These are phyloP conservation scores for Tetragnatha montana DNA, from an alignment of 2,888 invertebrate species.

Conservation along the genomic window DNA sequence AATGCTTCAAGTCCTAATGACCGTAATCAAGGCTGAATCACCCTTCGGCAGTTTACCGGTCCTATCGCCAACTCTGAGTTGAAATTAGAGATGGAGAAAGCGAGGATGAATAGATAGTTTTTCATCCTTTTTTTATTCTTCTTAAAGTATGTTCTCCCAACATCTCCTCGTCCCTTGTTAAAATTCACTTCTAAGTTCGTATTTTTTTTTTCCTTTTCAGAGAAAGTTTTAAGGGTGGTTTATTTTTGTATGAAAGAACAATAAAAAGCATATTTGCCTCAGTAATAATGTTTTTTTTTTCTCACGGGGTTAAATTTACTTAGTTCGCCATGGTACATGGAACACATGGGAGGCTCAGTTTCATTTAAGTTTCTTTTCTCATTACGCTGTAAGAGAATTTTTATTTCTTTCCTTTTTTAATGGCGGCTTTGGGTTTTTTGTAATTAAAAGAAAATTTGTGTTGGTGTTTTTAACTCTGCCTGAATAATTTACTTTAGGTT, in stretches of 20 bases:
- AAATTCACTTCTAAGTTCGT: not conserved
- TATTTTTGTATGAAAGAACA: not conserved
- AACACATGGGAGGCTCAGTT: not conserved
- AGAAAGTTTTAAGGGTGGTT: not conserved
- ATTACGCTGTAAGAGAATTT: not conserved
- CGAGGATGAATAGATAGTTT: not conserved
- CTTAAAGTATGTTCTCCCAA: not conserved
- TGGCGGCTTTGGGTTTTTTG: not conserved
- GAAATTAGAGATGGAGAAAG: conserved; percentile 29
- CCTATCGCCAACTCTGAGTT: not conserved
- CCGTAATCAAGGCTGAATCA: conserved; percentile 44
- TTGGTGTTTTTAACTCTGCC: not conserved
- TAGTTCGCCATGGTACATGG: not conserved
- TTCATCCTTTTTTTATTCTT: not conserved
- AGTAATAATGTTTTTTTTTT: not conserved
- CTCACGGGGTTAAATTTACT: conserved; percentile 15
- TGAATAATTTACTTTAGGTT: not conserved
- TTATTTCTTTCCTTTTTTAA: not conserved
- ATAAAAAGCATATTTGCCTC: conserved; percentile 6
- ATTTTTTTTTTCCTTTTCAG: not conserved
- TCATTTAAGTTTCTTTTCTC: not conserved
- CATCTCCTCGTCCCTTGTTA: not conserved
- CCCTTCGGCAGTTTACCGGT: conserved; percentile 1
- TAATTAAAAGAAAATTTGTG: not conserved
- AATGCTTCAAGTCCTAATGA: conserved; percentile 31